Conservation (phyloP, 2,797 vertebrate species). For the Acrocephalus scirpaceus region DNA sequence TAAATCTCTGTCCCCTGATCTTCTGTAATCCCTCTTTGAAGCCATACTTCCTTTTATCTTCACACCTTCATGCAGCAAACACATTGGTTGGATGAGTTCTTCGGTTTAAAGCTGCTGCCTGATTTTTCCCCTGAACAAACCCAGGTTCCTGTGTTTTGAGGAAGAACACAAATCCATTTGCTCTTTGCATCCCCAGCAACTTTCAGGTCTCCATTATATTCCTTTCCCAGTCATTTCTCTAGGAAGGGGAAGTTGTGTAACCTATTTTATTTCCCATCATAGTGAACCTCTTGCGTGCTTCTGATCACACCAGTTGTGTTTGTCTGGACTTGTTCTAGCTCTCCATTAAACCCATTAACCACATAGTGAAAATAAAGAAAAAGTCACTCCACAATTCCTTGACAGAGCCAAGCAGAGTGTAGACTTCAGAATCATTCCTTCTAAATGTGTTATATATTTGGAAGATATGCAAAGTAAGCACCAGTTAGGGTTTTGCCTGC, state of each 20-base stretch:
- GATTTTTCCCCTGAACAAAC: neutral
- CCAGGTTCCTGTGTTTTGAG: neutral
- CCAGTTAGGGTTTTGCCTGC: neutral
- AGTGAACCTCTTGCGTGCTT: rapidly evolving
- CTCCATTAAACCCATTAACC: neutral
- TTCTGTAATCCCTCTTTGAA: neutral
- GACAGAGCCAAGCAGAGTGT: neutral
- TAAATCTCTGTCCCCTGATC: neutral
- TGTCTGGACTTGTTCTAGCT: neutral
- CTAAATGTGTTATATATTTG: neutral
- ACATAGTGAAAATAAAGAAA: neutral
- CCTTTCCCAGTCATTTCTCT: neutral
- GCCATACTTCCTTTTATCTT: neutral
- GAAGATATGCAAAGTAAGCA: neutral
- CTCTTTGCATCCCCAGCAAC: neutral
- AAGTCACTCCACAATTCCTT: neutral
- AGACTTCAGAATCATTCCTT: neutral
- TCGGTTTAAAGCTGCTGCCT: neutral
- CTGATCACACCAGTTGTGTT: neutral
- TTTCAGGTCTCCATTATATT: neutral
- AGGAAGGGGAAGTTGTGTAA: neutral
- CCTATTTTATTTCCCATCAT: neutral
- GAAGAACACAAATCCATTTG: neutral
- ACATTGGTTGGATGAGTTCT: rapidly evolving
- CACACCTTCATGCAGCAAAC: neutral